Evolutionary conservation across 2,113 vertebrate genomes (phyloP).

Genomic region (Brachionichthys hirsutus): DNA sequence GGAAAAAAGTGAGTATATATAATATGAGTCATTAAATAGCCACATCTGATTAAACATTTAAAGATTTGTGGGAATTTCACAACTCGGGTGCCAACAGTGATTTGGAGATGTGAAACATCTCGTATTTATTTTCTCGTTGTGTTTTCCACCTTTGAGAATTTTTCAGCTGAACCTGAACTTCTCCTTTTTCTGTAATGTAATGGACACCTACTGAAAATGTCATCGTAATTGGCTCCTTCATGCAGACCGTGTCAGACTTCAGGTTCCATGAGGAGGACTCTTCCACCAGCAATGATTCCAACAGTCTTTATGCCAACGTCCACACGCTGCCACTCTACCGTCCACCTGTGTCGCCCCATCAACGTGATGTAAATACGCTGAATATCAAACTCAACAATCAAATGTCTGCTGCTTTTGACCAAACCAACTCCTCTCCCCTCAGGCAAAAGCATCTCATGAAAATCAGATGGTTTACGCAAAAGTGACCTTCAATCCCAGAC

Average conservation of each 20-base stretch:
- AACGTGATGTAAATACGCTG: slow-evolving; percentile 4
- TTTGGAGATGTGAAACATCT: no score
- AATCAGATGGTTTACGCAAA: slow-evolving; percentile 49
- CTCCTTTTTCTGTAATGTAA: neutral
- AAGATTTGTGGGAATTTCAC: no score
- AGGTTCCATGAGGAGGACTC: neutral
- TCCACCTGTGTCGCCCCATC: neutral
- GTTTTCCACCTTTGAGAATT: no score
- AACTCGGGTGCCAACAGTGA: no score
- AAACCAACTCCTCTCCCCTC: neutral
- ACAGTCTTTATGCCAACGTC: slow-evolving; percentile 44
- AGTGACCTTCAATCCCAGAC: slow-evolving; percentile 34
- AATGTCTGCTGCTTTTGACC: neutral
- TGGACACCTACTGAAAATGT: no score
- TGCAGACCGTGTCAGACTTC: neutral
- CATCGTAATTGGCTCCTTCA: neutral
- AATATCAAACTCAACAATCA: neutral
- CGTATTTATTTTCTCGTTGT: no score
- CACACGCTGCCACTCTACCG: neutral
- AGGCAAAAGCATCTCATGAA: slow-evolving; percentile 16
- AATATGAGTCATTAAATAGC: no score
- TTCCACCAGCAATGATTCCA: slow-evolving; percentile 7
- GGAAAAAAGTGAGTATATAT: slow-evolving; percentile 41
- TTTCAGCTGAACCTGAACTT: neutral
- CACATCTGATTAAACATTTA: no score